Percentiles rank a stretch among this genome's conserved stretches.
phyloP scores from a whole-genome alignment of 1,140 invertebrate genomes.

The Sitodiplosis mosellana region DNA sequence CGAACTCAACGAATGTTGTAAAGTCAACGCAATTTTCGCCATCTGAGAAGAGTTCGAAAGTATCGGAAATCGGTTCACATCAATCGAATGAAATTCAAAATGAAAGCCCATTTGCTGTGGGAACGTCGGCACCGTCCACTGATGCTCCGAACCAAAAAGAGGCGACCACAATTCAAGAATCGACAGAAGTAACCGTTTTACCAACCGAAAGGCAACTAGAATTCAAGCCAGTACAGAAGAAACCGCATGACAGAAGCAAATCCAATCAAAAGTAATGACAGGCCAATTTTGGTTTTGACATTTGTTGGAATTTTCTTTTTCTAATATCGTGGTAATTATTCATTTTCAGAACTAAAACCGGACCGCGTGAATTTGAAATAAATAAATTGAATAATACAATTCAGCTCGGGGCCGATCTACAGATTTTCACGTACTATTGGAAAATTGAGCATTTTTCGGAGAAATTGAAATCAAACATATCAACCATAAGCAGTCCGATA shows the following conservation, averaged over 20 bases:
- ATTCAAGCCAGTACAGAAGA: background rate
- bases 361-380: constrained; percentile 8
- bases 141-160: too few relatives aligned
- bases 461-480: constrained; percentile 9
- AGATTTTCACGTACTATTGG: constrained; percentile 22
- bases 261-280: background rate
- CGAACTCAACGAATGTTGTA: too few relatives aligned
- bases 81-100: too few relatives aligned
- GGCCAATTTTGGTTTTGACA: too few relatives aligned
- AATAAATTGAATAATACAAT: constrained; percentile 20
- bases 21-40: too few relatives aligned
- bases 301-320: background rate
- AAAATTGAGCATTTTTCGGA: constrained; percentile 19
- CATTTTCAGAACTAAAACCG: background rate
- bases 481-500: constrained; percentile 13
- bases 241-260: background rate
- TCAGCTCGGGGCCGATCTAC: constrained; percentile 15
- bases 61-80: too few relatives aligned
- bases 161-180: too few relatives aligned
- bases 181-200: background rate
- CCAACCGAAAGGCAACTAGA: background rate
- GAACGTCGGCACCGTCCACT: too few relatives aligned
- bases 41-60: too few relatives aligned
- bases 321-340: too few relatives aligned
- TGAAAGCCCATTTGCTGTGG: too few relatives aligned